Evolutionary conservation across 2,113 vertebrate genomes (phyloP).

Genomic region (Hydrolagus affinis): DNA sequence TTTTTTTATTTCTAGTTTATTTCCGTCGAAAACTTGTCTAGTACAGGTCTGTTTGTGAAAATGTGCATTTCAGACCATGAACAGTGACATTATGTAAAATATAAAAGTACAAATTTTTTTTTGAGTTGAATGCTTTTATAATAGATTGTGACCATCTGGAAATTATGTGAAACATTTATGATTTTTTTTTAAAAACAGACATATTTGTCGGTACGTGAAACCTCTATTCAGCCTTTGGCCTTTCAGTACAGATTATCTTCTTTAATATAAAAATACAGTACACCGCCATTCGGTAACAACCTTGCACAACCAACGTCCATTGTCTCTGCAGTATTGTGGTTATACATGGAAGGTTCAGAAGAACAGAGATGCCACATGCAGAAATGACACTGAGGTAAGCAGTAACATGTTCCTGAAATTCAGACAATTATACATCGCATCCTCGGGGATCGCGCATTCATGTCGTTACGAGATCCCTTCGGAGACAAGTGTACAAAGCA

Average conservation of each 20-base stretch:
- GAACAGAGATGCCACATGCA: conserved; percentile 52
- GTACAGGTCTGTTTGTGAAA: conserved; percentile 64
- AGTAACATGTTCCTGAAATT: conserved; percentile 61
- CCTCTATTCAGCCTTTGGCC: conserved; percentile 57
- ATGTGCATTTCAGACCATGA: conserved; percentile 73
- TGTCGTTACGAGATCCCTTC: conserved; percentile 52
- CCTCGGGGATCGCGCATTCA: conserved; percentile 56
- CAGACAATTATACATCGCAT: conserved; percentile 54
- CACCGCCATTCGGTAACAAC: conserved; percentile 38
- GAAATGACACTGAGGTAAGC: conserved; percentile 66
- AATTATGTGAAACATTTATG: conserved; percentile 47
- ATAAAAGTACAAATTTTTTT: conserved; percentile 48
- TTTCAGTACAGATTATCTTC: conserved; percentile 46
- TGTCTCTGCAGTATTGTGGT: conserved; percentile 43
- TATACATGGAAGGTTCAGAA: conserved; percentile 50
- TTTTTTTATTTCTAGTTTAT: conserved; percentile 68
- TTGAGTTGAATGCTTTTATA: conserved; percentile 45
- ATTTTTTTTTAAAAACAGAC: conserved; percentile 46
- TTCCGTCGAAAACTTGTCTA: conserved; percentile 60
- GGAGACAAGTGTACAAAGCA: conserved; percentile 51
- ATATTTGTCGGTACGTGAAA: conserved; percentile 51
- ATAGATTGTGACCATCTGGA: conserved; percentile 46
- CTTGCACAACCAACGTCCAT: conserved; percentile 45
- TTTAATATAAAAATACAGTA: conserved; percentile 44
- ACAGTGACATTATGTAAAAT: conserved; percentile 52